These are phyloP conservation scores for Myrmecophaga tridactyla DNA, from an alignment of 2,113 vertebrate genomes.

Conservation along the genomic window DNA sequence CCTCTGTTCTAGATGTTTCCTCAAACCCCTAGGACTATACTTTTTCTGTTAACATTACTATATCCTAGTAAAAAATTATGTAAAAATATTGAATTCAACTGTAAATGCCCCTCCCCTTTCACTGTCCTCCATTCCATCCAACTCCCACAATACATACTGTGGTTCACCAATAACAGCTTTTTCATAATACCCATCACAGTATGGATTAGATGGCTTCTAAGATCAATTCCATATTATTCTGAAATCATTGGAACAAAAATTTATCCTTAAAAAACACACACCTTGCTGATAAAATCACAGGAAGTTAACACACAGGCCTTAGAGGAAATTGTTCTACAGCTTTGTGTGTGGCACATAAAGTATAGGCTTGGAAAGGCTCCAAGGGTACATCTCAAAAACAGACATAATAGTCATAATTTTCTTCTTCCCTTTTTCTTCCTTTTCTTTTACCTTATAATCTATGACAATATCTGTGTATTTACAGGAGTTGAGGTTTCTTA, in stretches of 20 bases:
- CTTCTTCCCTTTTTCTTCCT: too few relatives aligned
- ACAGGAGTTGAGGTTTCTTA: neutral
- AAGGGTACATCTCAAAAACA: neutral
- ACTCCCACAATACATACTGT: accelerated
- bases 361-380: neutral
- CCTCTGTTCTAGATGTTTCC: neutral
- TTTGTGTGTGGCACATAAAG: neutral
- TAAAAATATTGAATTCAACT: neutral
- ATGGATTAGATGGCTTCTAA: neutral
- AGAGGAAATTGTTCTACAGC: neutral
- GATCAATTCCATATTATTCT: neutral
- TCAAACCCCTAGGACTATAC: neutral
- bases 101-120: neutral
- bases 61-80: neutral
- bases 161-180: neutral
- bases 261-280: neutral
- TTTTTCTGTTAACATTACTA: neutral
- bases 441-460: neutral
- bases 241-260: neutral
- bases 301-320: neutral
- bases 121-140: neutral
- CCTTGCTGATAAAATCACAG: neutral
- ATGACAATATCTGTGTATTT: neutral
- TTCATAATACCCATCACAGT: neutral
- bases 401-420: neutral